Evolutionary conservation across 2,113 vertebrate genomes (phyloP).

Genomic region (Pangasianodon hypophthalmus): DNA sequence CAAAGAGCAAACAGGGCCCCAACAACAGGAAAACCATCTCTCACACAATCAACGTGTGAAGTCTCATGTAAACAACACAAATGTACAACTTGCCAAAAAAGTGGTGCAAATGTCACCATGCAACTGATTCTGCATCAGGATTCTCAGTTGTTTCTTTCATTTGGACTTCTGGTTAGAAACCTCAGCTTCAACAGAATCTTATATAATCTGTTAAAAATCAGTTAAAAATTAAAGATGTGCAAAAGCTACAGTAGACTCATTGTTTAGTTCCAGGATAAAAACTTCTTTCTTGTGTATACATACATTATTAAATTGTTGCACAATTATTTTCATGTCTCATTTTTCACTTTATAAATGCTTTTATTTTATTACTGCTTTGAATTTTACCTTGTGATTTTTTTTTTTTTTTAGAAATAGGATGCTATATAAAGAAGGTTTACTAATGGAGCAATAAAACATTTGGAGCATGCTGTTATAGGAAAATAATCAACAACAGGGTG

Average conservation of each 20-base stretch:
- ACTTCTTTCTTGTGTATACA: neutral
- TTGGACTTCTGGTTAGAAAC: neutral
- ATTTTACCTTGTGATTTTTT: too few species aligned
- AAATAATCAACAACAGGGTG: neutral
- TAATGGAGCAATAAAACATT: neutral
- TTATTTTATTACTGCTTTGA: neutral
- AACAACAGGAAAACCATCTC: constrained; percentile 42
- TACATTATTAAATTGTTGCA: neutral
- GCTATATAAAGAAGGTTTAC: neutral
- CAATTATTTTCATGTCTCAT: neutral
- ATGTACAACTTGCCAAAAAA: neutral
- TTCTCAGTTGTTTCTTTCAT: too few species aligned
- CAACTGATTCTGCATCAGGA: neutral
- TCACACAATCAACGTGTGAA: constrained; percentile 13
- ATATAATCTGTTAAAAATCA: neutral
- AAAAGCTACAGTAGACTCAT: neutral
- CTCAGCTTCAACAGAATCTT: neutral
- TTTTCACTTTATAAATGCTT: neutral
- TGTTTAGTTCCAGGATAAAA: neutral
- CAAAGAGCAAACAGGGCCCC: neutral
- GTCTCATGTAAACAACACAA: neutral
- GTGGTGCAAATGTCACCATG: neutral
- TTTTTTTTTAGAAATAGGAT: neutral
- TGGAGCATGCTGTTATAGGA: neutral
- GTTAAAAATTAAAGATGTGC: neutral